phyloP scores from a whole-genome alignment of 2,113 vertebrate genomes.

The Leucoraja erinaceus region DNA sequence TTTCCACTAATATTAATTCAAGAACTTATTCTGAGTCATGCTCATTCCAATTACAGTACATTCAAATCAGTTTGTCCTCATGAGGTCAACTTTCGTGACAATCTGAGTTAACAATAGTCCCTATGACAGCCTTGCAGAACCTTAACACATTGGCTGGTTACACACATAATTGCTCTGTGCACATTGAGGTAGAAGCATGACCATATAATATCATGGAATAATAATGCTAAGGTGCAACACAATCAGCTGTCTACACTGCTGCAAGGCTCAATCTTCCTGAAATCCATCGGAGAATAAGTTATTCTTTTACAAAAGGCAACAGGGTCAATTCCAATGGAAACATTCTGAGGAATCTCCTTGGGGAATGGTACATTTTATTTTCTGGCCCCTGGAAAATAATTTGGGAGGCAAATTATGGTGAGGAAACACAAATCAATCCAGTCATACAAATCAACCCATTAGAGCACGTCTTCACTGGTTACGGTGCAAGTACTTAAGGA shows the following conservation, averaged over 20 bases:
- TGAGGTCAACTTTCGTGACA: background rate
- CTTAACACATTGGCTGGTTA: background rate
- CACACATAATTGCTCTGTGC: background rate
- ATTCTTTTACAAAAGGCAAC: background rate
- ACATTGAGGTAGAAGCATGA: background rate
- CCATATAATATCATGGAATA: background rate
- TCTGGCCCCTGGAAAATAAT: background rate
- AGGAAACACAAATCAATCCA: background rate
- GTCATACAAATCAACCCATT: background rate
- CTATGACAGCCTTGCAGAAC: background rate
- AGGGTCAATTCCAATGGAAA: background rate
- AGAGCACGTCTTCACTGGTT: background rate
- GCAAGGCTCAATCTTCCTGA: background rate
- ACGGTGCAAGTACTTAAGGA: background rate
- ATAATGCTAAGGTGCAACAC: background rate
- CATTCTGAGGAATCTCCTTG: background rate
- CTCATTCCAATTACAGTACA: background rate
- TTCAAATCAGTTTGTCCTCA: background rate
- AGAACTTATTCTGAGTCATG: background rate
- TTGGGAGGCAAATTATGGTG: background rate
- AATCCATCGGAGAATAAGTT: background rate
- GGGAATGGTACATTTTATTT: background rate
- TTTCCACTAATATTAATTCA: slow-evolving; percentile 20
- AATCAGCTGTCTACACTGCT: background rate
- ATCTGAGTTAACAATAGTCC: background rate